These are phyloP conservation scores for Mylabris sibirica DNA, from an alignment of 2,888 invertebrate genomes.

Conservation along the genomic window DNA sequence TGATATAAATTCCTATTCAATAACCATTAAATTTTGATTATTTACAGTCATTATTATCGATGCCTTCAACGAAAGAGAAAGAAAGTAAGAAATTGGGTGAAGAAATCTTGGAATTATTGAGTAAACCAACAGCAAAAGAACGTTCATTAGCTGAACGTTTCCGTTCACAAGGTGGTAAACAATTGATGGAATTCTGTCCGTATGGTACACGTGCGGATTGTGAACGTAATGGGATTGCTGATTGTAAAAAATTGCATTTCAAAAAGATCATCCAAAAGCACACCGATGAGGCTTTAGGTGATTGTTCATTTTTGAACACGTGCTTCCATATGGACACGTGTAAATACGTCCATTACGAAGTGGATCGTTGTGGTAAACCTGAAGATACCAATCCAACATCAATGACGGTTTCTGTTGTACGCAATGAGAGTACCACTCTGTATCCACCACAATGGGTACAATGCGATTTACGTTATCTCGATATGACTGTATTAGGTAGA, in stretches of 20 bases:
- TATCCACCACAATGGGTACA: constrained; percentile 97
- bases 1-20: background rate
- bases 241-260: constrained; percentile 92
- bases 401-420: constrained; percentile 48
- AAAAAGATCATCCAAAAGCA: constrained; percentile 95
- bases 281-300: constrained; percentile 80
- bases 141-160: constrained; percentile 94
- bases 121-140: constrained; percentile 96
- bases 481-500: constrained; percentile 85
- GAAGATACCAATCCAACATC: constrained; percentile 53
- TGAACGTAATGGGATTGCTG: constrained; percentile 63
- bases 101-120: constrained; percentile 91
- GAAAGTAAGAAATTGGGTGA: constrained; percentile 95
- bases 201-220: constrained; percentile 95
- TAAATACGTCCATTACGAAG: constrained; percentile 98
- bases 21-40: background rate
- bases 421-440: constrained; percentile 68
- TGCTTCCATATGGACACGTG: constrained; percentile 99
- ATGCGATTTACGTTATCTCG: constrained; percentile 90
- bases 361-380: constrained; percentile 76
- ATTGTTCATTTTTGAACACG: constrained; percentile 97
- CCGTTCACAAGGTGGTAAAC: constrained; percentile 92
- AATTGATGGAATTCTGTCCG: constrained; percentile 95
- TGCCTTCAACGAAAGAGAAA: constrained; percentile 94
- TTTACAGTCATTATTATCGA: constrained; percentile 81